A percentile compares a stretch with the other conserved stretches of the same genome.
Evolutionary conservation across 1,140 invertebrate genomes (phyloP).

Genomic region (Drosophila burlai): DNA sequence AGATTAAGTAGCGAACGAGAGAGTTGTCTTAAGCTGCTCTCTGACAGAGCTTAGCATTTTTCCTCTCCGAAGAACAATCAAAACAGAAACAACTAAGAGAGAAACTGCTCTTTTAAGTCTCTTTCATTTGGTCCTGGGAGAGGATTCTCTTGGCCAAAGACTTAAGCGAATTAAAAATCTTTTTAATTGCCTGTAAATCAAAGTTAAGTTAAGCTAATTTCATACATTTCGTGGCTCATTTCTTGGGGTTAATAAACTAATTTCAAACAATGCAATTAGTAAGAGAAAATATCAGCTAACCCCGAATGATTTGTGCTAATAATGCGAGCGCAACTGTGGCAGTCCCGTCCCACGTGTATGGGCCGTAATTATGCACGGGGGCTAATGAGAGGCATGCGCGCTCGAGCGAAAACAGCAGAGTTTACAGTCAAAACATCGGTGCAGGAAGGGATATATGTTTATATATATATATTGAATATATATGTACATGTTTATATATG

Average conservation of each 20-base stretch:
- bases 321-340: slow-evolving; percentile 6
- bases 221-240: neutral
- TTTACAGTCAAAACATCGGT: slow-evolving; percentile 20
- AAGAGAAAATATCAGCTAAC: neutral
- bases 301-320: slow-evolving; percentile 17
- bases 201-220: too few relatives aligned
- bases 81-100: too few relatives aligned
- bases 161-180: too few relatives aligned
- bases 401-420: slow-evolving; percentile 31
- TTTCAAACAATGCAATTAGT: neutral
- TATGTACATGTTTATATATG: neutral
- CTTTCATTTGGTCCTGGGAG: too few relatives aligned
- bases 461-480: neutral
- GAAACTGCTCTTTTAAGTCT: too few relatives aligned
- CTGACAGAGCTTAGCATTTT: neutral
- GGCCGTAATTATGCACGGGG: slow-evolving; percentile 56
- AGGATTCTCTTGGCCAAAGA: too few relatives aligned
- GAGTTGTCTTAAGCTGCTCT: too few relatives aligned
- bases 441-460: neutral
- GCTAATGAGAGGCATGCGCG: slow-evolving; percentile 51
- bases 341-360: slow-evolving; percentile 4
- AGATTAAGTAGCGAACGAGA: neutral
- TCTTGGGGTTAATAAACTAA: neutral
- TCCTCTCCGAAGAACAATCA: too few relatives aligned
- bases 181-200: too few relatives aligned